Conservation (phyloP, 2,113 vertebrate species). For the Chinchilla lanigera region DNA sequence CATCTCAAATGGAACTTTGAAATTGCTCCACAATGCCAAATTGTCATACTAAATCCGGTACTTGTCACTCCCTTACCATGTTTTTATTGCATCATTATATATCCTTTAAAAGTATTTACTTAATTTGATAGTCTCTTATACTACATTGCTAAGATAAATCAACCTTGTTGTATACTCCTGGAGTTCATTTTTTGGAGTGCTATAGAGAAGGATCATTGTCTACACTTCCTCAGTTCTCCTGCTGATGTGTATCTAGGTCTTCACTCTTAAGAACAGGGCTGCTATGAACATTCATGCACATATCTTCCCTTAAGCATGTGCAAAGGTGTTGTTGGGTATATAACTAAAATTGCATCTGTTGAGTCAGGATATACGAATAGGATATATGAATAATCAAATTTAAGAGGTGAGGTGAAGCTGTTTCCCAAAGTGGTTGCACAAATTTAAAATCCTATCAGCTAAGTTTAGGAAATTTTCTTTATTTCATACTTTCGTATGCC, state of each 20-base stretch:
- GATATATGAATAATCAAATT: neutral
- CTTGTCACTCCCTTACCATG: neutral
- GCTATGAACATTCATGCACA: neutral
- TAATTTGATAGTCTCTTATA: neutral
- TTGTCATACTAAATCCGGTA: neutral
- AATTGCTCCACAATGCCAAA: neutral
- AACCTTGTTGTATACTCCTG: neutral
- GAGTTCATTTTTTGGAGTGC: neutral
- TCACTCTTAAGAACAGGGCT: neutral
- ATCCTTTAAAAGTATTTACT: neutral
- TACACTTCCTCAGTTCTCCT: neutral
- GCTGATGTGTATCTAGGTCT: neutral
- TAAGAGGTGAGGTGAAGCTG: neutral
- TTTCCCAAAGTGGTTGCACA: neutral
- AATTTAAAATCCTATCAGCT: neutral
- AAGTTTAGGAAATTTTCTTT: neutral
- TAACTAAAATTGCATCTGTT: neutral
- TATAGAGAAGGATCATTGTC: neutral
- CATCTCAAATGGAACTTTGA: neutral
- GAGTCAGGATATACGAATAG: neutral
- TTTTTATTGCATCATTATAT: neutral
- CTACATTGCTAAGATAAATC: neutral
- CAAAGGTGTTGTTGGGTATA: neutral
- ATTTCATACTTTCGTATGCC: neutral
- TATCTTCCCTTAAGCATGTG: accelerated